Conservation (phyloP, 2,113 vertebrate species). For the Sus scrofa region T2T-Sscrofa CM000814.6:2928001-2928500, state of each 20-base stretch:
- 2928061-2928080: conserved; percentile 6
- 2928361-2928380: background rate
- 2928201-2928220: background rate
- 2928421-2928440: no score
- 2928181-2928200: conserved; percentile 31
- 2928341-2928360: background rate
- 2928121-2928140: conserved; percentile 66
- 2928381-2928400: background rate
- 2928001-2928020: conserved; percentile 66
- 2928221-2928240: background rate
- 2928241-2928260: background rate
- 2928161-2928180: conserved; percentile 32
- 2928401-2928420: no score
- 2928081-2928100: conserved; percentile 47
- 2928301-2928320: background rate
- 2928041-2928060: background rate
- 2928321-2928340: background rate
- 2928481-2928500: rapidly evolving
- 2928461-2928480: background rate
- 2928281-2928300: background rate
- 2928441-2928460: background rate
- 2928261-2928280: background rate
- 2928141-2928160: conserved; percentile 51
- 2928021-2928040: conserved; percentile 69
- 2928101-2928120: conserved; percentile 58